phyloP scores from a whole-genome alignment of 1,140 invertebrate species.

The Argopecten irradians region DNA sequence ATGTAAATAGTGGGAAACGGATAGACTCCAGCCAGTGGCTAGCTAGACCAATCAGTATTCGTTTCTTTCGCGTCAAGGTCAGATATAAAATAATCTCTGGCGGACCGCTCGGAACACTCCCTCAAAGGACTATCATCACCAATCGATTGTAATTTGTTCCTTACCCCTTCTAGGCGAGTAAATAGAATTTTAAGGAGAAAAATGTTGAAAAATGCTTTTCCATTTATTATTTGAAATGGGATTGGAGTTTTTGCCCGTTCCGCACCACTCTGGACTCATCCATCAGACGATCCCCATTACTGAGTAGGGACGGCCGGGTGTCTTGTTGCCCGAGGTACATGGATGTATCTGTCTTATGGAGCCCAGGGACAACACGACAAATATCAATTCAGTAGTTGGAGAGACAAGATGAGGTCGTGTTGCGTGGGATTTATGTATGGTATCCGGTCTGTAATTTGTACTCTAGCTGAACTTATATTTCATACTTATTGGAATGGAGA shows the following conservation, averaged over 20 bases:
- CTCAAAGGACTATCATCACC: slow-evolving; percentile 7
- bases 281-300: neutral
- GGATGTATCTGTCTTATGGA: neutral
- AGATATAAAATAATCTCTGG: neutral
- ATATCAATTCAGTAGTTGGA: neutral
- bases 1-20: neutral
- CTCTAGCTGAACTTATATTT: too few species aligned
- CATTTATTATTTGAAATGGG: slow-evolving; percentile 23
- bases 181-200: slow-evolving; percentile 23
- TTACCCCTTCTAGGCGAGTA: neutral
- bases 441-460: neutral
- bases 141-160: slow-evolving; percentile 11
- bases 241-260: slow-evolving; percentile 5
- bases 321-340: neutral
- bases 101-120: neutral
- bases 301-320: neutral
- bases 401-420: neutral
- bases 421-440: neutral
- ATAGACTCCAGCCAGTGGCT: neutral
- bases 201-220: slow-evolving; percentile 18
- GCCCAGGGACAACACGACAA: neutral
- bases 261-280: neutral
- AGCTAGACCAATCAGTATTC: slow-evolving; percentile 15
- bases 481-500: too few species aligned
- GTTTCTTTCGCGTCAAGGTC: neutral